Evolutionary conservation across 2,888 invertebrate genomes (phyloP).

Genomic region (Maniola hyperantus): DNA sequence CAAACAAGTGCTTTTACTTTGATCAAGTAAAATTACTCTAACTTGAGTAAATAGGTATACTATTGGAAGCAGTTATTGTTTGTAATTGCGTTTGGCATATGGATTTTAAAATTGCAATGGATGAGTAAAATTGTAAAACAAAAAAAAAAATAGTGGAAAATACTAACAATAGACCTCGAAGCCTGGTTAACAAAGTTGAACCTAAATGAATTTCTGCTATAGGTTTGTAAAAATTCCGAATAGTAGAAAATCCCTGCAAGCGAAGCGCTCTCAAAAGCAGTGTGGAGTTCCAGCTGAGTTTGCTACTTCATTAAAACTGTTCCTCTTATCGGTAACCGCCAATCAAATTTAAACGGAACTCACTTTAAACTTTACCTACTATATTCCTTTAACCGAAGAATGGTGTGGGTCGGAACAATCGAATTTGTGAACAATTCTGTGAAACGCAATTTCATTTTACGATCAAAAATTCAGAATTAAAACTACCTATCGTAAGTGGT

Average conservation of each 20-base stretch:
- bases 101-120: no score
- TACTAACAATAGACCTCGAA: no score
- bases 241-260: slow-evolving; percentile 24
- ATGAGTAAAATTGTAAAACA: no score
- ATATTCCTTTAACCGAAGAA: slow-evolving; percentile 28
- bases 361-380: slow-evolving; percentile 31
- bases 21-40: slow-evolving; percentile 1
- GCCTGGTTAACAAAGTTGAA: no score
- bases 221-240: no score
- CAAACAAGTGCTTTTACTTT: slow-evolving; percentile 2
- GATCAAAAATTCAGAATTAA: background rate
- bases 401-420: slow-evolving; percentile 27
- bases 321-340: slow-evolving; percentile 33
- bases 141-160: no score
- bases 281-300: slow-evolving; percentile 30
- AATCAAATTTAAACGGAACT: slow-evolving; percentile 36
- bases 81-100: background rate
- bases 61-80: slow-evolving; percentile 7
- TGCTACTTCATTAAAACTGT: slow-evolving; percentile 37
- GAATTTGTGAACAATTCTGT: slow-evolving; percentile 22
- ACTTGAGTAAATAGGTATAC: background rate
- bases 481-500: background rate
- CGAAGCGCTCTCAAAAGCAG: slow-evolving; percentile 26
- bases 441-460: slow-evolving; percentile 14
- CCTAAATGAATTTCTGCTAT: no score